These are phyloP conservation scores for Apodemia hepburni DNA, from an alignment of 2,888 invertebrate genomes.

Conservation along the genomic window DNA sequence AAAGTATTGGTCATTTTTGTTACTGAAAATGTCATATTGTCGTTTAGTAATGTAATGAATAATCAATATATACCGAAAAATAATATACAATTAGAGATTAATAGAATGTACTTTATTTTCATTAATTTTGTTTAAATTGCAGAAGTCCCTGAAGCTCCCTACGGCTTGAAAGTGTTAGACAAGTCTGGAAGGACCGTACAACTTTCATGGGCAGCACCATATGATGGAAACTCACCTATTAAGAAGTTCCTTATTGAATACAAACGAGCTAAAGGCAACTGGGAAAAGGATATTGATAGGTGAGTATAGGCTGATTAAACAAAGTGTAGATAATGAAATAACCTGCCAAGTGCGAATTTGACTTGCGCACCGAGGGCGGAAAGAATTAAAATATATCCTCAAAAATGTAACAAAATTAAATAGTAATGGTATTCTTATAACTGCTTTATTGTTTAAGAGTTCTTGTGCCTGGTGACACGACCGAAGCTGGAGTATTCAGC, in stretches of 20 bases:
- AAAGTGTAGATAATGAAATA: too few relatives aligned
- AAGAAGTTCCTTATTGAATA: conserved; percentile 95
- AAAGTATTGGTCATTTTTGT: too few relatives aligned
- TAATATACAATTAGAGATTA: too few relatives aligned
- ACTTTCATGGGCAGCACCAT: conserved; percentile 95
- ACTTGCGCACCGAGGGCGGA: too few relatives aligned
- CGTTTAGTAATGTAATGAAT: too few relatives aligned
- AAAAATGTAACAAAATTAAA: too few relatives aligned
- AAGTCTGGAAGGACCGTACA: conserved; percentile 95
- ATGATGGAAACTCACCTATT: conserved; percentile 94
- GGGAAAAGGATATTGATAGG: conserved; percentile 90
- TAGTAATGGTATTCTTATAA: too few relatives aligned
- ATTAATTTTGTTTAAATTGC: conserved; percentile 33
- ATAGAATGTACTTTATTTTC: too few relatives aligned
- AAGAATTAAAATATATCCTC: too few relatives aligned
- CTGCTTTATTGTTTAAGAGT: conserved; percentile 71
- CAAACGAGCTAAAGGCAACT: conserved; percentile 87
- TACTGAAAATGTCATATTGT: too few relatives aligned
- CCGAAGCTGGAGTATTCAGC: conserved; percentile 93
- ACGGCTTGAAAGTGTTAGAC: conserved; percentile 92
- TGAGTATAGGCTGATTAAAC: conserved; percentile 23
- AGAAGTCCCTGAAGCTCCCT: conserved; percentile 95
- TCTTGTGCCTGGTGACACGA: conserved; percentile 93
- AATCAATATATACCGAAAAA: too few relatives aligned
- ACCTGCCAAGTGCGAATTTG: too few relatives aligned